Evolutionary conservation across 1,140 invertebrate genomes (phyloP), one percentile per base, ranked within the genome.

Genomic region (Zaprionus ghesquierei): DNA sequence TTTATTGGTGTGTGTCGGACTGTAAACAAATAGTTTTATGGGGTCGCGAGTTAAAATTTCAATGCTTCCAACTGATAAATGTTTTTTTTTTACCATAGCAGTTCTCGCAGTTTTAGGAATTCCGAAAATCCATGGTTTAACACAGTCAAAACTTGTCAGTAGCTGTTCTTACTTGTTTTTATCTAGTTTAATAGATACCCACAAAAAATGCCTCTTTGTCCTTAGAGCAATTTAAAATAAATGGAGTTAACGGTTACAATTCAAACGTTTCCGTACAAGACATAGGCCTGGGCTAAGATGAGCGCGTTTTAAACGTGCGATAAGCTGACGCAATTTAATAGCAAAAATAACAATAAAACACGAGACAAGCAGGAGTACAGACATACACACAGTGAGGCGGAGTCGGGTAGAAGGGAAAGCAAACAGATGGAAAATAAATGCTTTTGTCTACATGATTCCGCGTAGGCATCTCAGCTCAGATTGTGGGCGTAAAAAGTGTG

Each of bases 311-410:
- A 80, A 89, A 89, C 84, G 84, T 89, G 84, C 84, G 84, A 89
- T 89, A 89, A 89, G 84, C 84, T 80, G 66, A 89, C 79, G 79
- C 84, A 89, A 89, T 89, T 89, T 89, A 89, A 89, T 89, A 89
- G 84, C 79, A 89, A 89, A 89, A 89, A 89, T 89, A 89, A 89
- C 84, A 89, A 89, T 89, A 89, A 89, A 89, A 89, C 80, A 84
- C 84, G 72, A 72, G 75, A 86, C 81, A 75, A 54, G 31, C 62
- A 64, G 74, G 38, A 74, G 68, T 69, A 59, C 69, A 77, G 70
- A 23, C 49, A 66, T 46, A 20, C 61, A 56, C 46, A 20, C 61
- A 56, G 38, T 9, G 31, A 27, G 23, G 29, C n/a, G n/a, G 35
- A 2, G n/a, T 15, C 8, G 35, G 35, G n/a, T 6, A 38, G 35